Conservation (phyloP, 2,888 invertebrate genomes). For the Ctena decussata region DNA sequence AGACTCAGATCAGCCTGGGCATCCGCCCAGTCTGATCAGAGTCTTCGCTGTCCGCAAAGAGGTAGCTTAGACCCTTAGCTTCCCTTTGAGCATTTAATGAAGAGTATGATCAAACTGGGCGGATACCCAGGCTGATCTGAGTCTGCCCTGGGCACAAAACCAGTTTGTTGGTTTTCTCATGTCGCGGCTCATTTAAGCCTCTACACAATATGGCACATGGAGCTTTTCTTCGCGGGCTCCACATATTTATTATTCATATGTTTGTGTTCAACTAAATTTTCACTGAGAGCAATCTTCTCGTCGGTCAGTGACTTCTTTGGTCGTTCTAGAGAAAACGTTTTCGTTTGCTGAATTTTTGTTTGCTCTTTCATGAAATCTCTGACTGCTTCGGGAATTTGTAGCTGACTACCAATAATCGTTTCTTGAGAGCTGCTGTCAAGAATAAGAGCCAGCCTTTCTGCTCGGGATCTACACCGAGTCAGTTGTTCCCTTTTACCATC, state of each 20-base stretch:
- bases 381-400: conserved; percentile 41
- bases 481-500: conserved; percentile 32
- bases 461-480: conserved; percentile 14
- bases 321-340: conserved; percentile 41
- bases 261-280: neutral
- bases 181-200: too few species aligned
- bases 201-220: neutral
- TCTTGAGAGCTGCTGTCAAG: conserved; percentile 18
- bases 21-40: too few species aligned
- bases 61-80: too few species aligned
- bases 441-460: conserved; percentile 34
- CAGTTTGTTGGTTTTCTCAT: too few species aligned
- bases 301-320: neutral
- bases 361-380: conserved; percentile 49
- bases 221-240: neutral
- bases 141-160: too few species aligned
- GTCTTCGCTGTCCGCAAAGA: too few species aligned
- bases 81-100: too few species aligned
- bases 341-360: conserved; percentile 52
- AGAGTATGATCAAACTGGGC: too few species aligned
- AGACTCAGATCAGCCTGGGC: too few species aligned
- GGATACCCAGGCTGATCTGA: too few species aligned
- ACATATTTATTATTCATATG: conserved; percentile 1
- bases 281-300: neutral
- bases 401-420: neutral